A percentile compares a stretch with the other conserved stretches of the same genome.
Evolutionary conservation across 2,797 vertebrate species (phyloP).

Genomic region (Halcyon leucocephala): DNA sequence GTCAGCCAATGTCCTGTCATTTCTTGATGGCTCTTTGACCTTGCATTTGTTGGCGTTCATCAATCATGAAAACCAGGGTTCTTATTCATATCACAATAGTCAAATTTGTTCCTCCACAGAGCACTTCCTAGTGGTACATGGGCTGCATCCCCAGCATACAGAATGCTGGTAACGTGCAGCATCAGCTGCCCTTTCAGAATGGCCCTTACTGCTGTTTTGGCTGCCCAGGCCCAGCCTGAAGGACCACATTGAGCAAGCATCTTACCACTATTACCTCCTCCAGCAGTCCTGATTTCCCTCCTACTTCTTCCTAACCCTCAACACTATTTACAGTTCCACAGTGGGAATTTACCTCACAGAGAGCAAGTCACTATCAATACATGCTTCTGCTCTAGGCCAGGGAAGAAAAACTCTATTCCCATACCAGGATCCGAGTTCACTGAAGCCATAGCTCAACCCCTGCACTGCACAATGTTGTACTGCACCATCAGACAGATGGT

Average conservation of each 20-base stretch:
- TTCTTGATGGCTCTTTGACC: neutral
- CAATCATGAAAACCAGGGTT: neutral
- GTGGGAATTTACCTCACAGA: neutral
- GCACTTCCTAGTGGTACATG: accelerated
- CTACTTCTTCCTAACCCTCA: neutral
- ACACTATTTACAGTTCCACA: neutral
- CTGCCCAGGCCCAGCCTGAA: neutral
- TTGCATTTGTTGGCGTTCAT: neutral
- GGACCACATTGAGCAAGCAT: neutral
- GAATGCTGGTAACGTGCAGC: neutral
- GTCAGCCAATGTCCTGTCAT: accelerated
- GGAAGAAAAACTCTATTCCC: neutral
- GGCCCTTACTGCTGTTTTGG: accelerated
- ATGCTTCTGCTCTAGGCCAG: neutral
- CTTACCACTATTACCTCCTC: neutral
- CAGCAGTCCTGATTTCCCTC: neutral
- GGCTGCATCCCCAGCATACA: neutral
- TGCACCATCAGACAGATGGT: neutral
- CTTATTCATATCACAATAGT: accelerated
- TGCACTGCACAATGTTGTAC: neutral
- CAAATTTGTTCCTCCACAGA: neutral
- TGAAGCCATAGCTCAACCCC: neutral
- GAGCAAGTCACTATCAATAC: neutral
- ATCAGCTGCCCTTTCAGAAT: accelerated
- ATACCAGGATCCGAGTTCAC: neutral